phyloP scores from a whole-genome alignment of 2,888 invertebrate species.

The Oithona nana region DNA sequence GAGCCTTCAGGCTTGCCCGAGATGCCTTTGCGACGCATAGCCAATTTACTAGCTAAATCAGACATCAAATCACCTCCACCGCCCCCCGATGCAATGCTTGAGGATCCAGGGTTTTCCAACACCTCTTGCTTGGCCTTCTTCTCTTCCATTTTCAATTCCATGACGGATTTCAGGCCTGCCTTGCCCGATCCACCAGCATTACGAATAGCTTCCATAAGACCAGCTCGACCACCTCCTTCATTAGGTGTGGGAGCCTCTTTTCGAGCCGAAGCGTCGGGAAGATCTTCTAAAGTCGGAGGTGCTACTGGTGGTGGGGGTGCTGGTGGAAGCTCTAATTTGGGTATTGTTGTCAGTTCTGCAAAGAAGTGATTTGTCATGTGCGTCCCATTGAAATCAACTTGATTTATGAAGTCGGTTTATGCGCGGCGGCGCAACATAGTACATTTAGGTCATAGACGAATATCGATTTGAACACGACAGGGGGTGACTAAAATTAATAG shows the following conservation, averaged over 20 bases:
- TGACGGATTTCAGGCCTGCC: slow-evolving; percentile 21
- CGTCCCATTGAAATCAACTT: too few relatives aligned
- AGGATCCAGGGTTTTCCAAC: neutral
- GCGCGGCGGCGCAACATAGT: too few relatives aligned
- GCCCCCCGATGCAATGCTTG: slow-evolving; percentile 15
- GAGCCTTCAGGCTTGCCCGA: neutral
- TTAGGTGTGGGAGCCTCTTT: neutral
- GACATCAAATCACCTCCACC: slow-evolving; percentile 21
- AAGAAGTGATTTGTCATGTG: too few relatives aligned
- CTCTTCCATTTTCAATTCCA: slow-evolving; percentile 20
- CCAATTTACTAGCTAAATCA: slow-evolving; percentile 22
- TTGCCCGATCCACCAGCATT: slow-evolving; percentile 22
- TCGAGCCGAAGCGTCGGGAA: neutral
- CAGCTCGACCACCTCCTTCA: slow-evolving; percentile 19
- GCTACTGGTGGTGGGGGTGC: neutral
- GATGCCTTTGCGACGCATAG: slow-evolving; percentile 21
- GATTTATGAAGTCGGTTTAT: too few relatives aligned
- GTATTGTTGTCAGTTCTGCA: too few relatives aligned
- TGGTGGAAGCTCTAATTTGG: neutral
- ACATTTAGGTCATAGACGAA: too few relatives aligned
- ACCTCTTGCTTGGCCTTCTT: slow-evolving; percentile 4
- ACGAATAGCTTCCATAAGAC: slow-evolving; percentile 23
- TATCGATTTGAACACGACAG: too few relatives aligned
- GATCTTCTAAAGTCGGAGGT: neutral
- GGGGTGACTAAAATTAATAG: too few relatives aligned